These are phyloP conservation scores for Apamea sordens DNA, from an alignment of 2,888 invertebrate genomes.

Conservation along the genomic window DNA sequence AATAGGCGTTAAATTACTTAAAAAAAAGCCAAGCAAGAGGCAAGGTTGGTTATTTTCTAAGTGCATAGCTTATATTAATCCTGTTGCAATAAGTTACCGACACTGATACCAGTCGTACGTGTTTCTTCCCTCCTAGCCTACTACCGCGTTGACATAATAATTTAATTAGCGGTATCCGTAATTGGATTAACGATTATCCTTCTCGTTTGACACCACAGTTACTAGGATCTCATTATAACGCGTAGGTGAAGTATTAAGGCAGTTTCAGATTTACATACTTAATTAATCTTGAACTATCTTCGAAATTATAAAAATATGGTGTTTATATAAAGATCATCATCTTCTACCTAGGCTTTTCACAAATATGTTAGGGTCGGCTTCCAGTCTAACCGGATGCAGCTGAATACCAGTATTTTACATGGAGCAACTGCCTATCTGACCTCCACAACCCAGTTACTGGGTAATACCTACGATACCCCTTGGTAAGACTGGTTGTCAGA, in stretches of 20 bases:
- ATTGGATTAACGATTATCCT: slow-evolving; percentile 64
- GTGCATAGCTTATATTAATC: slow-evolving; percentile 28
- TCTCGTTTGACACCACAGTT: slow-evolving; percentile 52
- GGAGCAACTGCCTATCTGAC: too few relatives aligned
- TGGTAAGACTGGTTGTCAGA: too few relatives aligned
- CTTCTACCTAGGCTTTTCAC: too few relatives aligned
- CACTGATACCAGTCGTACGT: slow-evolving; percentile 21
- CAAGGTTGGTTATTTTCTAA: not conserved
- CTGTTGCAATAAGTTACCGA: slow-evolving; percentile 17
- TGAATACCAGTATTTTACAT: too few relatives aligned
- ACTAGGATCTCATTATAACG: slow-evolving; percentile 45
- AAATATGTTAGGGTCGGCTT: too few relatives aligned
- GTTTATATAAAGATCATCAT: not conserved
- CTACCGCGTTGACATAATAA: slow-evolving; percentile 50
- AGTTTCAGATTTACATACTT: slow-evolving; percentile 1
- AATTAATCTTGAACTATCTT: not conserved
- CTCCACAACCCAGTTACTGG: too few relatives aligned
- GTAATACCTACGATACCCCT: too few relatives aligned
- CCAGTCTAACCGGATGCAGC: too few relatives aligned
- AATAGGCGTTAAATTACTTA: not conserved
- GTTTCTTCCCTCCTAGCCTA: slow-evolving; percentile 9
- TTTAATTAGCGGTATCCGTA: slow-evolving; percentile 59
- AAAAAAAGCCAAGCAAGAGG: not conserved
- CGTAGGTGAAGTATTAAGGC: slow-evolving; percentile 22
- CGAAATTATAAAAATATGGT: not conserved